Percentiles rank a stretch among this genome's conserved stretches.
Conservation (phyloP, 2,113 vertebrate genomes). For the Protobothrops flavoviridis region DNA sequence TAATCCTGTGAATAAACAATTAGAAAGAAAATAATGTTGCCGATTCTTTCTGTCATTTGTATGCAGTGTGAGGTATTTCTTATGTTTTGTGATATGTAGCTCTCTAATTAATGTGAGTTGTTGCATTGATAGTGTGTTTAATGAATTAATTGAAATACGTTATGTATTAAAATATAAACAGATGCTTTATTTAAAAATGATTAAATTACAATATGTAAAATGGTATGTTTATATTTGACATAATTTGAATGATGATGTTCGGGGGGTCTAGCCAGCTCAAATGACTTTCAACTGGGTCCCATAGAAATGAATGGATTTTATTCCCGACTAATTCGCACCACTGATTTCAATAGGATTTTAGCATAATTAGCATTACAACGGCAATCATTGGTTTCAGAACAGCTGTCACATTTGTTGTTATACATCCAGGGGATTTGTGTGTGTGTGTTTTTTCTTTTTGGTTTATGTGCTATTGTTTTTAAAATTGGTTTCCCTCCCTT, state of each 20-base stretch:
- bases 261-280: background rate
- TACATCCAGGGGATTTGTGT: background rate
- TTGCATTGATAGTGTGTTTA: background rate
- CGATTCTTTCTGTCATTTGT: background rate
- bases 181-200: background rate
- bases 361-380: background rate
- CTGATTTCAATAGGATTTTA: background rate
- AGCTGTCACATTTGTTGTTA: background rate
- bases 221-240: background rate
- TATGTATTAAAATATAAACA: background rate
- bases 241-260: background rate
- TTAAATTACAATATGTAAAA: background rate
- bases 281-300: background rate
- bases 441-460: background rate
- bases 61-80: background rate
- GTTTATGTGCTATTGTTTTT: background rate
- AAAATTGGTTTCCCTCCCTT: background rate
- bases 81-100: background rate
- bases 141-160: background rate
- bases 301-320: background rate
- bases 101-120: background rate
- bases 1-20: background rate
- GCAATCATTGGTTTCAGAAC: background rate
- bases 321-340: background rate
- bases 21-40: background rate